Evolutionary conservation across 2,888 invertebrate genomes (phyloP), one percentile per base, ranked within the genome.

Genomic region (Macrosoma leucophasiata): DNA sequence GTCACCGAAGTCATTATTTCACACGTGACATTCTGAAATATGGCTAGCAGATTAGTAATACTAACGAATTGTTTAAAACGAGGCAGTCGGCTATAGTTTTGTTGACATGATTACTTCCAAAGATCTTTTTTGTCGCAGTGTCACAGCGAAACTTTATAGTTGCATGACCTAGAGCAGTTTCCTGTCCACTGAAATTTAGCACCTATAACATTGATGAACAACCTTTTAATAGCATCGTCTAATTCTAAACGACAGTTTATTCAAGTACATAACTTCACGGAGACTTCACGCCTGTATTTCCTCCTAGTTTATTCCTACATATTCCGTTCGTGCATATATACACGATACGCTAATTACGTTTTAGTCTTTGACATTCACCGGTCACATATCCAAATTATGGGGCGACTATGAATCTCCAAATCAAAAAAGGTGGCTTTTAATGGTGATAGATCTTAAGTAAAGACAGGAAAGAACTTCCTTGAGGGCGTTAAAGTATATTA

Each of bases 151-250:
- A 57, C 62, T 77, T 78, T 76, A 76, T 60, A 55, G 66, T 79
- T 69, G 79, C 79, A 78, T 79, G 79, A 58, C 55, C 53, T 43
- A 36, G 39, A 61, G 73, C 71, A 75, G 70, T 79, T 79, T 77
- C 73, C 77, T 68, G 62, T 58, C 53, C 58, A 62, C 63, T 65
- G 58, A 68, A 77, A 77, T 79, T 78, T 75, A 78, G 71, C 69
- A 73, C 62, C 79, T 55, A 78, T 77, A 75, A 79, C 76, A 77
- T 72, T 77, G 79, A 79, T 70, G 72, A 74, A 79, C 70, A 62
- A 62, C 61, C 70, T 68, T 75, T 73, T 77, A 76, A 74, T 73
- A 70, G 60, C 53, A 59, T 55, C 57, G 58, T 60, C 55, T 60
- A 58, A 55, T 54, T 46, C 36, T 41, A 56, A 52, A 52, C 43